These are phyloP conservation scores for Stenodera caucasica DNA, from an alignment of 2,888 invertebrate genomes.

Conservation along the genomic window DNA sequence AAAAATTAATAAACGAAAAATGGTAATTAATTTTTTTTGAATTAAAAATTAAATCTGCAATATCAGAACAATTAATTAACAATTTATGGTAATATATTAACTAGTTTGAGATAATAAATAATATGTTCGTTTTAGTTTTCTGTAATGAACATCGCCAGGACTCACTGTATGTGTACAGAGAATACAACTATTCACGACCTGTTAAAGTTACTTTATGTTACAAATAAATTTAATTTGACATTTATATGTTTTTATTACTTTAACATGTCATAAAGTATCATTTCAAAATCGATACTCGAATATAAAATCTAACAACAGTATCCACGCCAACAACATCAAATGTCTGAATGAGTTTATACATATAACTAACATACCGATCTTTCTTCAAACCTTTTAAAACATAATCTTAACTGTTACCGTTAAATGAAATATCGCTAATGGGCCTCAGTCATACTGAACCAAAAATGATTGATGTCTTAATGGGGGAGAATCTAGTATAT, in stretches of 20 bases:
- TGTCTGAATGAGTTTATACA: not conserved
- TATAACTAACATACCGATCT: slow-evolving; percentile 1
- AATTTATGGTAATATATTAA: slow-evolving; percentile 18
- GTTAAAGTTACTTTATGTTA: slow-evolving; percentile 42
- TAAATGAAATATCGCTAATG: slow-evolving; percentile 20
- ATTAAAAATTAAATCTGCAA: slow-evolving; percentile 23
- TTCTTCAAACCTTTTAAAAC: not conserved
- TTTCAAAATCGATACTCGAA: slow-evolving; percentile 40
- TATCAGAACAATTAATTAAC: slow-evolving; percentile 23
- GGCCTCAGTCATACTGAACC: slow-evolving; percentile 11
- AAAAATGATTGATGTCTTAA: slow-evolving; percentile 23
- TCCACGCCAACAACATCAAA: slow-evolving; percentile 33
- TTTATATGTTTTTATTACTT: slow-evolving; percentile 43
- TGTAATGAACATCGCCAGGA: slow-evolving; percentile 23
- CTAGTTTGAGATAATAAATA: slow-evolving; percentile 22
- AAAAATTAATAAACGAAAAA: slow-evolving; percentile 19
- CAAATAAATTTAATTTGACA: slow-evolving; percentile 43
- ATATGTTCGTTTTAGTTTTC: slow-evolving; percentile 11
- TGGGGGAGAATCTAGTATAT: not conserved
- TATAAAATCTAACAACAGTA: slow-evolving; percentile 38
- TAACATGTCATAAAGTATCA: slow-evolving; percentile 43
- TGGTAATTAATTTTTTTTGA: slow-evolving; percentile 16
- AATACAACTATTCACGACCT: slow-evolving; percentile 40
- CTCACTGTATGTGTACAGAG: slow-evolving; percentile 31
- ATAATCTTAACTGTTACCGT: not conserved